A percentile compares a stretch with the other conserved stretches of the same genome.
These are phyloP conservation scores for Perdix hodgsoniae DNA, from an alignment of 2,797 vertebrate genomes.

Conservation along the genomic window DNA sequence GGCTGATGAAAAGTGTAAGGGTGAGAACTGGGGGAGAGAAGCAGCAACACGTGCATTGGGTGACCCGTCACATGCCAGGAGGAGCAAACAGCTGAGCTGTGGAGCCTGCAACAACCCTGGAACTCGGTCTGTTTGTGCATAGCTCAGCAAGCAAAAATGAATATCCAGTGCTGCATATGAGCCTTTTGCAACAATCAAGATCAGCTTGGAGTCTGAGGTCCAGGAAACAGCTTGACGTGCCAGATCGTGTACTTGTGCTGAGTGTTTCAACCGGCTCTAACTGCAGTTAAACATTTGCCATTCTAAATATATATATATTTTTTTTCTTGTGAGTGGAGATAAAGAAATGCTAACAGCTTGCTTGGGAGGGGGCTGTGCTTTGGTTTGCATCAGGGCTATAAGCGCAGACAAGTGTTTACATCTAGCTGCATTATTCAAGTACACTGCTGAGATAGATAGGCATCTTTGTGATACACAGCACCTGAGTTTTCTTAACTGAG, in stretches of 20 bases:
- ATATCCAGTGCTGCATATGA: background rate
- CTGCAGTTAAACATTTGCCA: background rate
- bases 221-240: background rate
- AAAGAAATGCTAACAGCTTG: background rate
- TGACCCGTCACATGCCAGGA: background rate
- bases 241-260: background rate
- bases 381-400: background rate
- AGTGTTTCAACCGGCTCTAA: background rate
- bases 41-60: background rate
- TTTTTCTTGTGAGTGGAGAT: background rate
- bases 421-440: background rate
- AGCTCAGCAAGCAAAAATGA: background rate
- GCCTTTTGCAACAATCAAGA: background rate
- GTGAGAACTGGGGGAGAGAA: background rate
- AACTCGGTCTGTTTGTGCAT: background rate
- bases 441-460: constrained; percentile 32
- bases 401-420: background rate
- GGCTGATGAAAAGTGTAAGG: background rate
- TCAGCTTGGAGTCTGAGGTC: background rate
- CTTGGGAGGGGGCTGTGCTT: background rate
- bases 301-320: background rate
- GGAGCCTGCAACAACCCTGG: background rate
- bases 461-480: constrained; percentile 40
- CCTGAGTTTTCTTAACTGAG: constrained; percentile 26
- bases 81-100: background rate